Evolutionary conservation across 92 coral and sea anemone genomes (phyloP), one percentile per base, ranked within the genome.

Genomic region (Plumapathes pennacea): DNA sequence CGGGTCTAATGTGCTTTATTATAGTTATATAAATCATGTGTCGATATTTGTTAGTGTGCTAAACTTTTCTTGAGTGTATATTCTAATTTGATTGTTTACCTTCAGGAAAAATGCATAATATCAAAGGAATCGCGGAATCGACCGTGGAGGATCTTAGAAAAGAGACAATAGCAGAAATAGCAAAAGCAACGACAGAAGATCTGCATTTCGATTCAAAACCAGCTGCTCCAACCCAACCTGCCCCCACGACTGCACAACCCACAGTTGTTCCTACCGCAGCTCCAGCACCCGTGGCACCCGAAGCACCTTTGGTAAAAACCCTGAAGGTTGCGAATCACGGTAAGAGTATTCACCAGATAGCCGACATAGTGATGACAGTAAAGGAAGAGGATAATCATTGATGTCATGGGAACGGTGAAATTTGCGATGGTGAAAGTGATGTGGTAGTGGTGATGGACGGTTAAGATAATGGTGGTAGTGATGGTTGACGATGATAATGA

Each of bases 111-210:
- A 45, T 77, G 26, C 56, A 55, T 6, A 84, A 88, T 57, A 74
- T 88, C 11, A 72, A 63, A 25, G 94, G 82, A 13, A 89, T 89
- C 3, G 92, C 51, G n/a, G 67, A 74, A 25, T 65, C 97, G 28
- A 85, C 82, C 2, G 77, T 45, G 64, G 97, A 89, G 36, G 88
- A 61, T 43, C n/a, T 58, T 9, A 56, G 50, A 40, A 70, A 57
- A 0, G 67, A 72, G 3, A 61, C 50, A 18, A 42, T 44, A 28
- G 64, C 64, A 3, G 70, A 63, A 49, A 53, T 41, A 11, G 70
- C 80, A 12, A 73, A 54, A 46, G 53, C 69, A 4, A 21, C 72
- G 28, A 53, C 72, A 5, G 72, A 60, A 20, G 61, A 60, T 25
- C 47, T 23, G 11, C 40, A 48, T n/a, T 58, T 8, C 67, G 25